A percentile compares a stretch with the other conserved stretches of the same genome.
These are phyloP conservation scores for Platerodrilus igneus DNA, from an alignment of 2,888 invertebrate genomes.

Conservation along the genomic window DNA sequence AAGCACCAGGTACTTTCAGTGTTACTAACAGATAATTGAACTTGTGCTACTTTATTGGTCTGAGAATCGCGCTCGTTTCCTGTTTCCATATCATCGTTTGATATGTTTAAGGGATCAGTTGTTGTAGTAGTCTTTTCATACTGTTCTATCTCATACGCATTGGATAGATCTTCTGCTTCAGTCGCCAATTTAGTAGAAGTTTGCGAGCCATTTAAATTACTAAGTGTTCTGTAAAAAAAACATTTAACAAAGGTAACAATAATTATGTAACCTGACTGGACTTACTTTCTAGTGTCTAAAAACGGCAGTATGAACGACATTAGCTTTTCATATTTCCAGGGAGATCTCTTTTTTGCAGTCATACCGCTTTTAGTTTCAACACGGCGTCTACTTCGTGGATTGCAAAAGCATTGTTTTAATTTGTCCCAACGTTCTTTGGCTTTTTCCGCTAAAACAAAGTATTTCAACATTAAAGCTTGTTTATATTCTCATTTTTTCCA, in stretches of 20 bases:
- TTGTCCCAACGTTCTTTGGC: constrained; percentile 12
- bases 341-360: constrained; percentile 3
- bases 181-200: constrained; percentile 2
- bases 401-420: too few relatives aligned
- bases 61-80: too few relatives aligned
- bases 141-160: too few relatives aligned
- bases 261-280: neutral
- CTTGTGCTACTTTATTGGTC: too few relatives aligned
- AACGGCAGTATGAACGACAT: constrained; percentile 14
- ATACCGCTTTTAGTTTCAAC: constrained; percentile 7
- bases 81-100: too few relatives aligned
- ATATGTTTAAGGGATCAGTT: too few relatives aligned
- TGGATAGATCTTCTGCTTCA: constrained; percentile 1
- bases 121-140: too few relatives aligned
- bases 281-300: too few relatives aligned
- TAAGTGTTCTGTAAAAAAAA: neutral
- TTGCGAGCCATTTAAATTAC: neutral
- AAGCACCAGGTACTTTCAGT: too few relatives aligned
- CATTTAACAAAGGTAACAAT: neutral
- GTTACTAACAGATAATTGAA: too few relatives aligned
- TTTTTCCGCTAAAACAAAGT: constrained; percentile 26
- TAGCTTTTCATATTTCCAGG: constrained; percentile 15
- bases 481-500: neutral
- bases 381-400: constrained; percentile 7
- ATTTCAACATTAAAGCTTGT: constrained; percentile 26